These are phyloP conservation scores for Halictus ligatus DNA, from an alignment of 2,888 invertebrate species.

Conservation along the genomic window DNA sequence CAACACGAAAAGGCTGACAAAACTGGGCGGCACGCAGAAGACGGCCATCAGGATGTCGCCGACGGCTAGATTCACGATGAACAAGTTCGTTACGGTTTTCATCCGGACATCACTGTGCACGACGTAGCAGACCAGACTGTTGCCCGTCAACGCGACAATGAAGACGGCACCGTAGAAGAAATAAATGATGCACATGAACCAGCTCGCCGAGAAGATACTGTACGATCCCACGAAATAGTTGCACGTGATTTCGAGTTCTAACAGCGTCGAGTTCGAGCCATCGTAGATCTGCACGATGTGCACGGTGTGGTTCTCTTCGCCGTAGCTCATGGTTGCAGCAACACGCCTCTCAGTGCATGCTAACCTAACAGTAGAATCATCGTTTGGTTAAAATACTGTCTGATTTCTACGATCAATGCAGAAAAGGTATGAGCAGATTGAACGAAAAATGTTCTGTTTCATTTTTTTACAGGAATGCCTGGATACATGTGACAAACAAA, in stretches of 20 bases:
- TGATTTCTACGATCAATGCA: too few species aligned
- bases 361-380: slow-evolving; percentile 28
- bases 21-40: slow-evolving; percentile 96
- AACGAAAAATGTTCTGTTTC: too few species aligned
- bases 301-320: slow-evolving; percentile 2
- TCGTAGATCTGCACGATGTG: not conserved
- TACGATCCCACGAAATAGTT: slow-evolving; percentile 47
- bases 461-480: too few species aligned
- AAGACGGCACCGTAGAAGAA: slow-evolving; percentile 90
- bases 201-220: slow-evolving; percentile 83
- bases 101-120: slow-evolving; percentile 93
- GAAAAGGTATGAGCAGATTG: too few species aligned
- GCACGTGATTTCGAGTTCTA: slow-evolving; percentile 23
- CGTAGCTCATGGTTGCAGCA: slow-evolving; percentile 15
- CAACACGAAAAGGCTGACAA: slow-evolving; percentile 91
- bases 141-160: slow-evolving; percentile 89
- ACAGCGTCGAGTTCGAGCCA: slow-evolving; percentile 27
- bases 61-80: slow-evolving; percentile 94
- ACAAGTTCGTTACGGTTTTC: slow-evolving; percentile 96
- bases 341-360: not conserved
- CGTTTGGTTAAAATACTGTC: not conserved
- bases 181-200: slow-evolving; percentile 89
- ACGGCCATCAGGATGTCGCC: slow-evolving; percentile 96
- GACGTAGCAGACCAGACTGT: slow-evolving; percentile 94
- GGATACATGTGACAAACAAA: too few species aligned